phyloP scores from a whole-genome alignment of 2,797 vertebrate genomes.

The Merluccius polli region DNA sequence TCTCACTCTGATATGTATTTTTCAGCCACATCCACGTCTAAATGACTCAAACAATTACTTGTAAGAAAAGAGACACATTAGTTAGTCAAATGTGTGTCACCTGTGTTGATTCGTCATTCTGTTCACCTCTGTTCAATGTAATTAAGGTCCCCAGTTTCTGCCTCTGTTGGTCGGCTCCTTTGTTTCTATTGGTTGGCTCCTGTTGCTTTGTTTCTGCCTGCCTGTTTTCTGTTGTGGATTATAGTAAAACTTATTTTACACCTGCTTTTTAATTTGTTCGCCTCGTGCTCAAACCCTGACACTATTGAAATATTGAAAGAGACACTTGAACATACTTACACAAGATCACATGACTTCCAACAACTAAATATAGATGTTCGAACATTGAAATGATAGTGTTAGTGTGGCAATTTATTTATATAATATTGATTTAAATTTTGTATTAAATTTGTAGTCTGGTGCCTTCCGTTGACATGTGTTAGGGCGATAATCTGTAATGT shows the following conservation, averaged over 20 bases:
- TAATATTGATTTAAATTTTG: neutral
- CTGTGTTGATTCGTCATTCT: neutral
- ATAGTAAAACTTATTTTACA: too few species aligned
- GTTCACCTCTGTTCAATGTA: neutral
- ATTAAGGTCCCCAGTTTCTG: neutral
- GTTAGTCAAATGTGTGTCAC: neutral
- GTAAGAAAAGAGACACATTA: neutral
- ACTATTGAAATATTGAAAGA: neutral
- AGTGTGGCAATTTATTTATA: neutral
- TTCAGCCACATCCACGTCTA: neutral
- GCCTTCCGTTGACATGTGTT: too few species aligned
- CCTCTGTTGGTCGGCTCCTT: too few species aligned
- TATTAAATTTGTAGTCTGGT: neutral
- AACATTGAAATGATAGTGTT: neutral
- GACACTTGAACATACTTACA: neutral
- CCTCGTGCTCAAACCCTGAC: neutral
- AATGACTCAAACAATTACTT: too few species aligned
- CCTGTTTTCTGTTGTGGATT: too few species aligned
- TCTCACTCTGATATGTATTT: neutral
- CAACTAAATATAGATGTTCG: too few species aligned
- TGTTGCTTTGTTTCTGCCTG: neutral
- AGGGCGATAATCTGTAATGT: too few species aligned
- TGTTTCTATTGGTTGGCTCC: neutral
- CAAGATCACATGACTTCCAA: too few species aligned
- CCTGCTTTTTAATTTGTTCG: too few species aligned